A percentile compares a stretch with the other conserved stretches of the same genome.
Conservation (phyloP, 2,113 vertebrate species). For the Marcusenius ussheri region DNA sequence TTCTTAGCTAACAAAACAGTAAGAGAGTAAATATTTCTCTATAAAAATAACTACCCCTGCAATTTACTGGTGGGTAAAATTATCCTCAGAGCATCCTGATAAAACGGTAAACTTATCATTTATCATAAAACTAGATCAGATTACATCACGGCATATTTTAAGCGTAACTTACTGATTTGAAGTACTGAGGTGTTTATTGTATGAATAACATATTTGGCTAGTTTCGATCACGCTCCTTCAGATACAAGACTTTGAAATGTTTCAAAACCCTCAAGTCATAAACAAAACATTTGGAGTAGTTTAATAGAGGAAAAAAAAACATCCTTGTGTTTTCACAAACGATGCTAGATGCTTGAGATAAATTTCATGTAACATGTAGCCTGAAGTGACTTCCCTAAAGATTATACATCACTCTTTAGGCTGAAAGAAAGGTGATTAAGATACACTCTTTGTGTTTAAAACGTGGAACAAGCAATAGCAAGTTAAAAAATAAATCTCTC, state of each 20-base stretch:
- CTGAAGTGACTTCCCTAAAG: neutral
- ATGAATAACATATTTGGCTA: neutral
- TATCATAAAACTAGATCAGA: neutral
- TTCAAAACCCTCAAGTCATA: neutral
- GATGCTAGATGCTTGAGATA: neutral
- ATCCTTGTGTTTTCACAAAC: neutral
- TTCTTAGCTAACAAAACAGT: neutral
- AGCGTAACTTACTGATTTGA: neutral
- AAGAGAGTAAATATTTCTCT: neutral
- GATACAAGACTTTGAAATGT: neutral
- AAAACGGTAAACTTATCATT: neutral
- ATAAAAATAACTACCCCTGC: neutral
- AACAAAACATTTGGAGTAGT: neutral
- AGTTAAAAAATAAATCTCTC: conserved; percentile 14
- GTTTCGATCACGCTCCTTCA: neutral
- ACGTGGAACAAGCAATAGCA: neutral
- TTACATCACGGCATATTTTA: neutral
- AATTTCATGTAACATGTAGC: neutral
- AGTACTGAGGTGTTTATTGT: neutral
- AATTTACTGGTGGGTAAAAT: neutral
- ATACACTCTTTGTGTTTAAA: neutral
- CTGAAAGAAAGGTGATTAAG: neutral
- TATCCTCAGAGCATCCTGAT: neutral
- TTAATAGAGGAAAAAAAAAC: neutral
- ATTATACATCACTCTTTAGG: neutral